Evolutionary conservation across 2,113 vertebrate genomes (phyloP).

Genomic region (Myanophis thanlyinensis): DNA sequence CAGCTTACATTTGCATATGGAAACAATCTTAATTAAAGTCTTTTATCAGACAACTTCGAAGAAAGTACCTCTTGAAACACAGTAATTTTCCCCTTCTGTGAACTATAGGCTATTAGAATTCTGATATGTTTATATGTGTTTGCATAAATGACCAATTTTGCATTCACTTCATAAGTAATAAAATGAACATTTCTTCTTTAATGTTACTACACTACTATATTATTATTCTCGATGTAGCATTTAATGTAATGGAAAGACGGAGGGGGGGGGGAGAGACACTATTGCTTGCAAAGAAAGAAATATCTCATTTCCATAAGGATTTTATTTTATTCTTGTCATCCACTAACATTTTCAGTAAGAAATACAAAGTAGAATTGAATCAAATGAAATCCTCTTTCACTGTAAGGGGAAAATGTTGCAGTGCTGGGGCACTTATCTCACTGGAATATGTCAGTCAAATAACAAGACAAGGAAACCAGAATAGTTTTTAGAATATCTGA

Average conservation of each 20-base stretch:
- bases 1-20: conserved; percentile 69
- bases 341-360: not conserved
- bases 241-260: conserved; percentile 44
- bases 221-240: conserved; percentile 41
- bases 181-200: conserved; percentile 32
- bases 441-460: not conserved
- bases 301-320: not conserved
- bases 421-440: not conserved
- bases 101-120: conserved; percentile 39
- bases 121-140: conserved; percentile 56
- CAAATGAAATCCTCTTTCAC: not conserved
- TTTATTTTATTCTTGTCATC: not conserved
- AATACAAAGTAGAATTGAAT: not conserved
- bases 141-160: conserved; percentile 47
- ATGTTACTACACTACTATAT: not conserved
- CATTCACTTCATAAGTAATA: conserved; percentile 51
- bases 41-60: conserved; percentile 62
- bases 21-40: conserved; percentile 73
- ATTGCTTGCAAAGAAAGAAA: conserved; percentile 14
- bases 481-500: not conserved
- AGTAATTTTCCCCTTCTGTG: conserved; percentile 35
- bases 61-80: conserved; percentile 59
- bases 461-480: conserved; percentile 2
- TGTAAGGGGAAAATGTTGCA: not conserved
- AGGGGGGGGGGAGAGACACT: not conserved